Percentiles rank a stretch among this genome's conserved stretches.
These are phyloP conservation scores for Nebria salina DNA, from an alignment of 2,888 invertebrate species.

Conservation along the genomic window DNA sequence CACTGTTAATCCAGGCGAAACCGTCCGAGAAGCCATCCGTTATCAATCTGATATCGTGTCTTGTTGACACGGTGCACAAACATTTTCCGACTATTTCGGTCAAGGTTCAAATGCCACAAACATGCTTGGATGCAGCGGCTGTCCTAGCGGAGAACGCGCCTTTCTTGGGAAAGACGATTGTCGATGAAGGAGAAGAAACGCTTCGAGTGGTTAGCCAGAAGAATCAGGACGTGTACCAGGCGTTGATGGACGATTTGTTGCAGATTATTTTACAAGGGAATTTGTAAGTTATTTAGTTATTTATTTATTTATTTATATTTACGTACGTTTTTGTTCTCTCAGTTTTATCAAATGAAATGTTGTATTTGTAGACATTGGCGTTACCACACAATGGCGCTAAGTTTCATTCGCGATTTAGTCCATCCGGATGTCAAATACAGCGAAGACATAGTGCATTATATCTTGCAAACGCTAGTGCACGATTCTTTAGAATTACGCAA, in stretches of 20 bases:
- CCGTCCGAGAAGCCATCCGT: constrained; percentile 89
- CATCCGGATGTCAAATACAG: constrained; percentile 77
- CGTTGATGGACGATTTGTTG: constrained; percentile 64
- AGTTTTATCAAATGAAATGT: too few species aligned
- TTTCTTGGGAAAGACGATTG: constrained; percentile 58
- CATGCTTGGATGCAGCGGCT: constrained; percentile 65
- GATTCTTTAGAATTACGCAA: constrained; percentile 85
- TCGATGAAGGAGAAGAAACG: constrained; percentile 58
- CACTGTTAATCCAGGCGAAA: constrained; percentile 77
- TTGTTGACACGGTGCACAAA: constrained; percentile 68
- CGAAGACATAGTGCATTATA: constrained; percentile 70
- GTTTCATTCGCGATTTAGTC: constrained; percentile 76
- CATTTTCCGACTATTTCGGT: constrained; percentile 73
- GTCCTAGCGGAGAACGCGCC: constrained; percentile 61
- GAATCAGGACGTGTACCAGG: constrained; percentile 66
- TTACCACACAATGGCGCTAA: constrained; percentile 78
- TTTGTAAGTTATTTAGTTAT: constrained; percentile 58
- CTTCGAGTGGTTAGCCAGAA: constrained; percentile 61
- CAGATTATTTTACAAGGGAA: constrained; percentile 67
- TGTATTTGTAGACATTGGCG: constrained; percentile 80
- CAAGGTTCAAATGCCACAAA: constrained; percentile 66
- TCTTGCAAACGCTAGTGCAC: constrained; percentile 73
- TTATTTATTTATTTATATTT: too few species aligned
- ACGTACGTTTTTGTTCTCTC: not conserved
- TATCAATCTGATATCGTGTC: constrained; percentile 70